Evolutionary conservation across 2,888 invertebrate species (phyloP).

Genomic region (Drosophila kokeensis): DNA sequence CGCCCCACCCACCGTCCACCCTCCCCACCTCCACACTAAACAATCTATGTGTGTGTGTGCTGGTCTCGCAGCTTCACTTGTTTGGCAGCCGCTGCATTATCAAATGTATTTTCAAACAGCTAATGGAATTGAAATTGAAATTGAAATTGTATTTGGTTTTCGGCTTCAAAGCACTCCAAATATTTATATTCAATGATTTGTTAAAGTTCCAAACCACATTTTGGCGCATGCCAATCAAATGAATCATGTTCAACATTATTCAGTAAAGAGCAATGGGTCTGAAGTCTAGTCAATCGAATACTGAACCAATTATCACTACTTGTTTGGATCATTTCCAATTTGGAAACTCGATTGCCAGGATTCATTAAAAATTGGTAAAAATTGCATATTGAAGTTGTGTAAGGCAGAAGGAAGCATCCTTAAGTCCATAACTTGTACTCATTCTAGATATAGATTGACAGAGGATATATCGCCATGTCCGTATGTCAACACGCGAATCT

Average conservation of each 20-base stretch:
- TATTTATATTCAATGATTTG: conserved; percentile 53
- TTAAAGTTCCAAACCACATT: conserved; percentile 2
- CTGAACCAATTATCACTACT: neutral
- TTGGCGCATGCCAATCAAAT: neutral
- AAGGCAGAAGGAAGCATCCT: neutral
- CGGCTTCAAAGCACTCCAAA: conserved; percentile 53
- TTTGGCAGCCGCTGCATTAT: conserved; percentile 51
- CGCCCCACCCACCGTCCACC: too few species aligned
- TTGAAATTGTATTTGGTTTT: conserved; percentile 60
- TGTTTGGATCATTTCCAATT: neutral
- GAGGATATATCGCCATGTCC: neutral
- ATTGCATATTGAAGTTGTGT: too few species aligned
- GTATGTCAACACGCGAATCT: neutral
- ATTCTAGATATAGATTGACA: neutral
- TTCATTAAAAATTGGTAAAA: neutral
- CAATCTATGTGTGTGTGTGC: neutral
- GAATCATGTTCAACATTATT: neutral
- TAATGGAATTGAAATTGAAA: conserved; percentile 71
- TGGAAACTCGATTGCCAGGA: neutral
- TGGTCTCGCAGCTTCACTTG: conserved; percentile 43
- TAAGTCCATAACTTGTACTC: neutral
- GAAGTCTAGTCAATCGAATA: neutral
- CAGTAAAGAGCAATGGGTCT: neutral
- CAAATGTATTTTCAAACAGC: conserved; percentile 61
- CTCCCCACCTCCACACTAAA: too few species aligned